Evolutionary conservation across 2,888 invertebrate genomes (phyloP).

Genomic region (Dolichopus griseipennis): DNA sequence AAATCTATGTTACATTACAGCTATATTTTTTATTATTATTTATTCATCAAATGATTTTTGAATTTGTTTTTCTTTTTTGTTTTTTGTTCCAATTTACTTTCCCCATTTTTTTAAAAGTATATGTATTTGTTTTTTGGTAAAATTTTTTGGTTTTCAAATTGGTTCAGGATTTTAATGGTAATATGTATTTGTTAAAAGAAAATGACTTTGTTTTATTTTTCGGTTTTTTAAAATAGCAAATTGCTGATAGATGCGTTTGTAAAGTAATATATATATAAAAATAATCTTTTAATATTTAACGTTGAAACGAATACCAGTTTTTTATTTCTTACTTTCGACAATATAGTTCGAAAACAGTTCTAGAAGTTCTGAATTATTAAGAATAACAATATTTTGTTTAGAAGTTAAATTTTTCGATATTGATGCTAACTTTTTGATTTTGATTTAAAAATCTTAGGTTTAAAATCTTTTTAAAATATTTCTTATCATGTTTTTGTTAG

Average conservation of each 20-base stretch:
- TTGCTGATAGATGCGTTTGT: background rate
- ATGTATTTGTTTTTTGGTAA: background rate
- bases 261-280: too few species aligned
- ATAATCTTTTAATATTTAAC: too few species aligned
- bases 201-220: background rate
- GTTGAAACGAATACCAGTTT: too few species aligned
- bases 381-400: too few species aligned
- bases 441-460: too few species aligned
- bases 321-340: too few species aligned
- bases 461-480: too few species aligned
- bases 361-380: too few species aligned
- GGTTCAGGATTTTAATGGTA: background rate
- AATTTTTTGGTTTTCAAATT: background rate
- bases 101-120: background rate
- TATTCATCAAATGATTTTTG: background rate
- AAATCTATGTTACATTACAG: background rate
- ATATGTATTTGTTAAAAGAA: background rate
- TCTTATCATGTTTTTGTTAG: too few species aligned
- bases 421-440: too few species aligned
- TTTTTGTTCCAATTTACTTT: background rate
- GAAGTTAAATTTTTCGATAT: too few species aligned
- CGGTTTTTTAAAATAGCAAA: background rate
- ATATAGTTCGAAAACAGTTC: too few species aligned
- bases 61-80: background rate
- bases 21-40: background rate